Base-by-base conservation (phyloP, 2,797 vertebrate species). In the Esox lucius region DNA sequence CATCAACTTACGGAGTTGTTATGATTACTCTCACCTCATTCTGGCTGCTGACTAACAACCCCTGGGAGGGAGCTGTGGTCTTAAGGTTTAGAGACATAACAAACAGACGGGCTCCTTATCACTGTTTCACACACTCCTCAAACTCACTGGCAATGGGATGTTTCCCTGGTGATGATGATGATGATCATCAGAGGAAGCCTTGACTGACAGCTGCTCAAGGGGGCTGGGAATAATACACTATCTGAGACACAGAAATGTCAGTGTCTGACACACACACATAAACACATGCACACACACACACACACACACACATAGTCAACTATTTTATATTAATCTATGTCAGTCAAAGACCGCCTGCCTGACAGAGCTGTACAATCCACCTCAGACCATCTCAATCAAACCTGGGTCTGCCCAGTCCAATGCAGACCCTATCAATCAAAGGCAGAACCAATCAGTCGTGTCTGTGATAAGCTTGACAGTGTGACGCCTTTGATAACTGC, bases 341-440 rank as follows among this genome's bases (percentile, higher is more conserved):
- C 86, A 80, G 71, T 90, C 82, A 80, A n/a, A 84, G 11, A 24
- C 80, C 82, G 86, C 51, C 69, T 33, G 19, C 56, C 17, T 51
- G 80, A 84, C 74, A 73, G 68, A 74, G 62, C 69, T 77, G 51
- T 82, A 76, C 75, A 53, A 74, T 78, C 84, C 80, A 62, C 86
- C 28, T 56, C 4, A 35, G 84, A 80, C 78, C 84, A 81, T 51
- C 84, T 88, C 80, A 85, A 91, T 92, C 86, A 86, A 90, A 91
- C 88, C 85, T 85, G 87, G 80, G 86, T 87, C 81, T 86, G 86
- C 90, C 90, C 82, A 82, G 16, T 82, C 81, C 80, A 65, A 75
- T 81, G 83, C 81, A 65, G 80, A 77, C 61, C 19, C 22, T 61
- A 83, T 90, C 89, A 83, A 73, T 89, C 86, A 82, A 62, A 22